These are phyloP conservation scores for Gallirallus australis DNA, from an alignment of 2,797 vertebrate genomes.

Conservation along the genomic window DNA sequence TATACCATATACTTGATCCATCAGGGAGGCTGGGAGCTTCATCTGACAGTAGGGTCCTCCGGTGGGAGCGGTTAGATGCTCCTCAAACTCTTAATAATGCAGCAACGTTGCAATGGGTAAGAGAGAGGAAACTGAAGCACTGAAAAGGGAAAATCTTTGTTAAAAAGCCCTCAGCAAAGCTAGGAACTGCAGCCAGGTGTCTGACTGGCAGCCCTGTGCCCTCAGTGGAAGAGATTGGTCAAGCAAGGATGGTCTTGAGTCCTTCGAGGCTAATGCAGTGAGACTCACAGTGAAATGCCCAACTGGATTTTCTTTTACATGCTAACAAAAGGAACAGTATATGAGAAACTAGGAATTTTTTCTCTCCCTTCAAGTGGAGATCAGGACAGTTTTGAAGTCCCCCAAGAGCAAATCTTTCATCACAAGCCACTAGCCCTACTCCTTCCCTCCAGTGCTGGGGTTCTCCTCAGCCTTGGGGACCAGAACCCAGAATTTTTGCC, in stretches of 20 bases:
- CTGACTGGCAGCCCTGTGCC: background rate
- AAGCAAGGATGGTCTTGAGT: background rate
- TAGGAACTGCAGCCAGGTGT: background rate
- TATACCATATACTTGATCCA: background rate
- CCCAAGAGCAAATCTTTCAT: background rate
- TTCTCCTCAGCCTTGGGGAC: background rate
- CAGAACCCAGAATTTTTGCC: background rate
- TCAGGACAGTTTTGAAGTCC: background rate
- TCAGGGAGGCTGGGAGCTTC: background rate
- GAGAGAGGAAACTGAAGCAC: background rate
- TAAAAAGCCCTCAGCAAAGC: background rate
- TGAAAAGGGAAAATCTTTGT: background rate
- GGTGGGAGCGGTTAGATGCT: background rate
- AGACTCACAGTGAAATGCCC: background rate
- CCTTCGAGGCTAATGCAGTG: background rate
- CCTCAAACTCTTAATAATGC: background rate
- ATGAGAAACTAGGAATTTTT: background rate
- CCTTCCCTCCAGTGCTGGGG: background rate
- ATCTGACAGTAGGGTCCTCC: background rate
- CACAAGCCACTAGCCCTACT: rapidly evolving
- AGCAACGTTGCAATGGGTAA: background rate
- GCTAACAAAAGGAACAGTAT: background rate
- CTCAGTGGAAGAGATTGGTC: background rate
- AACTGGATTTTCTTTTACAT: background rate
- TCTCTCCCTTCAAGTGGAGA: background rate